Evolutionary conservation across 2,113 vertebrate species (phyloP).

Genomic region (Taxidea taxus): DNA sequence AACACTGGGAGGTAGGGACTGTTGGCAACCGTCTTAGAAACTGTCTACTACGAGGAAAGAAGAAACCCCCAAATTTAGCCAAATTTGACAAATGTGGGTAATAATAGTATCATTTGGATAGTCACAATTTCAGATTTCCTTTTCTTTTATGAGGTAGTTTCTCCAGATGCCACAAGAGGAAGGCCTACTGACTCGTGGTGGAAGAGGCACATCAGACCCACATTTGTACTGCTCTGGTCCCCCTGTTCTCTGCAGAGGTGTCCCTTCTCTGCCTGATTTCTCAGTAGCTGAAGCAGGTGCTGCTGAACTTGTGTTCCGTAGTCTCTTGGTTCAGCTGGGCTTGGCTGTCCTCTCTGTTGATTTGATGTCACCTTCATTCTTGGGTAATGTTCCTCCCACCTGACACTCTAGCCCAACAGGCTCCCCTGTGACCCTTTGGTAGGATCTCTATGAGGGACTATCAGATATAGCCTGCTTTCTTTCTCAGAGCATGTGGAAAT

Average conservation of each 20-base stretch:
- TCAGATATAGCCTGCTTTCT: neutral
- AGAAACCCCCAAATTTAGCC: neutral
- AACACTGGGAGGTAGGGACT: neutral
- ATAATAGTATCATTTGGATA: neutral
- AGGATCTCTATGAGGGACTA: neutral
- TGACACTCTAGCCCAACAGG: neutral
- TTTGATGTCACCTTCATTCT: neutral
- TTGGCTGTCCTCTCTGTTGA: neutral
- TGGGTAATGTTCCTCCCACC: neutral
- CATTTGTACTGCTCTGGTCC: fast-evolving
- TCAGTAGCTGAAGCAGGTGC: neutral
- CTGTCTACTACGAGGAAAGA: neutral
- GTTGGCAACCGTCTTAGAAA: neutral
- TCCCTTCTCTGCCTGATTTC: too few species aligned
- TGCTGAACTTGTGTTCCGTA: neutral
- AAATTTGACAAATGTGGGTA: neutral
- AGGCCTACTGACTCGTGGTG: neutral
- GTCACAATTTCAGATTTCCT: neutral
- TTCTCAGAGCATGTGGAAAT: neutral
- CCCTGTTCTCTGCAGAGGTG: neutral
- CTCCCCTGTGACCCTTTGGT: neutral
- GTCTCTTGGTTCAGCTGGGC: neutral
- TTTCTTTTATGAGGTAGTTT: neutral
- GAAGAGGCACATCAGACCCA: neutral
- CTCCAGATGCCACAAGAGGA: neutral